Percentiles rank a stretch among this genome's conserved stretches.
Conservation (phyloP, 2,888 invertebrate species). For the Harpalus rufipes region DNA sequence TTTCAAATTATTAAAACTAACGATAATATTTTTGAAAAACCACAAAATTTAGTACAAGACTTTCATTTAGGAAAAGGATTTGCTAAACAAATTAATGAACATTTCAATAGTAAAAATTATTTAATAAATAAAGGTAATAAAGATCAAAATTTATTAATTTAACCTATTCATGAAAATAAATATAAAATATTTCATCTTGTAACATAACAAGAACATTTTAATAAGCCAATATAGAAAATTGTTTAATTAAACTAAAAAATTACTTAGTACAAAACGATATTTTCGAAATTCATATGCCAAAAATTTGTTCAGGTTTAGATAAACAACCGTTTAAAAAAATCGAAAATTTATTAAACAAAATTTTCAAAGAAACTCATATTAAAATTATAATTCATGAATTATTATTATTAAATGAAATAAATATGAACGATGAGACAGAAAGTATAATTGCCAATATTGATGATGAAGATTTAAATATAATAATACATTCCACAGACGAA, state of each 20-base stretch:
- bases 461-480: constrained; percentile 17
- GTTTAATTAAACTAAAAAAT: constrained; percentile 46
- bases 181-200: constrained; percentile 56
- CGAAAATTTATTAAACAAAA: constrained; percentile 39
- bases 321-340: constrained; percentile 29
- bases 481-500: constrained; percentile 47
- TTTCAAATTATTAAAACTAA: constrained; percentile 28
- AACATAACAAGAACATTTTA: constrained; percentile 46
- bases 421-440: constrained; percentile 44
- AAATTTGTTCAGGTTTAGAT: constrained; percentile 35
- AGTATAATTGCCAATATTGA: constrained; percentile 54
- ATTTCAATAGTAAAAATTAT: constrained; percentile 54
- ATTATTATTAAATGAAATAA: constrained; percentile 7
- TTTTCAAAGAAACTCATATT: constrained; percentile 52
- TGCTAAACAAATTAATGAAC: constrained; percentile 55
- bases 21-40: constrained; percentile 49
- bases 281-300: no score
- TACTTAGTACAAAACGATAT: constrained; percentile 24
- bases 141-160: constrained; percentile 39
- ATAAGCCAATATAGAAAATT: constrained; percentile 44
- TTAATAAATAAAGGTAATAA: constrained; percentile 41
- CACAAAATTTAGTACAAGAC: constrained; percentile 45
- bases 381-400: constrained; percentile 49
- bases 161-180: constrained; percentile 55
- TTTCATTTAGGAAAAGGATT: constrained; percentile 52